These are phyloP conservation scores for Aphelocoma californica DNA, from an alignment of 2,797 vertebrate genomes.

Conservation along the genomic window DNA sequence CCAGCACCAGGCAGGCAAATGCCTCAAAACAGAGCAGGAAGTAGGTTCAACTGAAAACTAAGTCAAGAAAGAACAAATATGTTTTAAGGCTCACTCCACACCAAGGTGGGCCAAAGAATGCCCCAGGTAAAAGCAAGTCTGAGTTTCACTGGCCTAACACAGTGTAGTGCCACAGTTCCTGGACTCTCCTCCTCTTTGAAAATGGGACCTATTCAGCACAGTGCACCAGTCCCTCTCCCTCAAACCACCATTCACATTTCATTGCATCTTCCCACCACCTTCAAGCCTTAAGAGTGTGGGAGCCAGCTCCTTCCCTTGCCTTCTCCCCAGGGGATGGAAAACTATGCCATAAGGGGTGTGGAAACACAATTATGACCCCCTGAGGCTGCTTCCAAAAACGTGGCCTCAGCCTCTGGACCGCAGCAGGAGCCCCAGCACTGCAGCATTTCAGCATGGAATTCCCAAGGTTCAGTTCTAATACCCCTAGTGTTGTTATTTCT, in stretches of 20 bases:
- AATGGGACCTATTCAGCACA: not conserved
- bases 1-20: not conserved
- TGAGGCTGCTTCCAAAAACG: not conserved
- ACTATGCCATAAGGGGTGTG: fast-evolving
- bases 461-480: not conserved
- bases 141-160: not conserved
- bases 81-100: not conserved
- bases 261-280: not conserved
- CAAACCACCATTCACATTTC: not conserved
- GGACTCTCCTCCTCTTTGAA: not conserved
- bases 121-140: not conserved
- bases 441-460: fast-evolving
- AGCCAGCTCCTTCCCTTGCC: not conserved
- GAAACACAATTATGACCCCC: fast-evolving
- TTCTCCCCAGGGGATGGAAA: not conserved
- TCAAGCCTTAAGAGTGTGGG: not conserved
- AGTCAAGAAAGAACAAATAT: not conserved
- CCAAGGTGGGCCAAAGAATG: not conserved
- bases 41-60: not conserved
- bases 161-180: not conserved
- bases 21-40: not conserved
- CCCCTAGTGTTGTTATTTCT: not conserved
- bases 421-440: not conserved
- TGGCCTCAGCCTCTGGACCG: fast-evolving
- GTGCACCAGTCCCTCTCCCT: not conserved